phyloP scores from a whole-genome alignment of 37 sponge, comb jelly and placozoan genomes.

The Aplysina aerophoba region DNA sequence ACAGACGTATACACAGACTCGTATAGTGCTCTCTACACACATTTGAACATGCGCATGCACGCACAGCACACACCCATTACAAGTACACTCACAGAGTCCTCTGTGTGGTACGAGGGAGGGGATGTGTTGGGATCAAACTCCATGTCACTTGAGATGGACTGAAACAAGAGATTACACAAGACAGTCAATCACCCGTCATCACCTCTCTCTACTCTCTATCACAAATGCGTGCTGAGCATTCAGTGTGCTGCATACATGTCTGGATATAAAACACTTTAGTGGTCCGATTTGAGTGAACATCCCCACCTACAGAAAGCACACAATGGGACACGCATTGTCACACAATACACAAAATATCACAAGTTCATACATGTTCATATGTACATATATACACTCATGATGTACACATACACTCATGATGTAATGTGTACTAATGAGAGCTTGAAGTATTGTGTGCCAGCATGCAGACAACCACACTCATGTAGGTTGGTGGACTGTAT shows the following conservation, averaged over 20 bases:
- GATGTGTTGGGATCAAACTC: conserved; percentile 94
- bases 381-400: no score
- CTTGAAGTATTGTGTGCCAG: not conserved
- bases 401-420: no score
- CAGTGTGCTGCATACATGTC: conserved; percentile 67
- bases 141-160: conserved; percentile 95
- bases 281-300: conserved; percentile 95
- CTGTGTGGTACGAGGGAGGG: conserved; percentile 89
- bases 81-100: conserved; percentile 74
- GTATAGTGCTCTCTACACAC: not conserved
- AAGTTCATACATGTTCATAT: no score
- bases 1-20: no score
- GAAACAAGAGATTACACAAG: no score
- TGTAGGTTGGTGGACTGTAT: not conserved
- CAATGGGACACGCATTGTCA: not conserved
- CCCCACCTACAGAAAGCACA: conserved; percentile 46
- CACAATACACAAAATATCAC: not conserved
- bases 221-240: no score
- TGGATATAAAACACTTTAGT: conserved; percentile 94
- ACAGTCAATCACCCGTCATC: no score
- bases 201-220: no score
- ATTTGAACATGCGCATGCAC: not conserved
- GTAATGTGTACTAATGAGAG: no score
- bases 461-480: not conserved
- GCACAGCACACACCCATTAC: not conserved